A percentile compares a stretch with the other conserved stretches of the same genome.
phyloP scores from a whole-genome alignment of 2,113 vertebrate genomes.

The Cygnus buccinator region DNA sequence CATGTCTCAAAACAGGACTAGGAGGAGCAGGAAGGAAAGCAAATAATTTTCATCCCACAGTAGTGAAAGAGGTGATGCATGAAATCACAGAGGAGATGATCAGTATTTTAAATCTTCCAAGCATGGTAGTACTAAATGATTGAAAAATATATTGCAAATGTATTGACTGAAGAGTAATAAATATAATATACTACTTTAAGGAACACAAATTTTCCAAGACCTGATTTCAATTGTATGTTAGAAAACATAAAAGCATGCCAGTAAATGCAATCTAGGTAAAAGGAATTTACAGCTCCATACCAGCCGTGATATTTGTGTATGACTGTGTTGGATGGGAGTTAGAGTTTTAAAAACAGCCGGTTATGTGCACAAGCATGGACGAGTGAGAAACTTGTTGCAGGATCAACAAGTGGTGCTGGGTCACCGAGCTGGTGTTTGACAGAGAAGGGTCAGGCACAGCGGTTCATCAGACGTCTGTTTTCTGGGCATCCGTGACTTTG shows the following conservation, averaged over 20 bases:
- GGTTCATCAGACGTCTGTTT: not conserved
- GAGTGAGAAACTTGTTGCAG: accelerated
- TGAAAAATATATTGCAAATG: not conserved
- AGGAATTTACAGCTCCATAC: not conserved
- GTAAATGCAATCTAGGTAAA: not conserved
- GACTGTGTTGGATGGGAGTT: not conserved
- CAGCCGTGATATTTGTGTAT: not conserved
- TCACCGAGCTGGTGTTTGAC: not conserved
- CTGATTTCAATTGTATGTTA: not conserved
- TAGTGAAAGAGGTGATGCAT: not conserved
- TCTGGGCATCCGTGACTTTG: not conserved
- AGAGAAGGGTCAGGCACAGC: not conserved
- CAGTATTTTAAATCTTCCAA: not conserved
- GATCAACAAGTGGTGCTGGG: not conserved
- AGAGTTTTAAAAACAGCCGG: not conserved
- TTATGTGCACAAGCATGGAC: not conserved
- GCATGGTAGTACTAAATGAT: not conserved
- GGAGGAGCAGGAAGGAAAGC: not conserved
- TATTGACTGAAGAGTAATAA: not conserved
- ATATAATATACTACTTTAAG: not conserved
- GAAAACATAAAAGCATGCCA: not conserved
- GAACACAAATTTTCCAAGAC: not conserved
- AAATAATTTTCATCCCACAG: not conserved
- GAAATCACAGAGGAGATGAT: not conserved
- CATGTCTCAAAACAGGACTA: not conserved